These are phyloP conservation scores for Augiades crinisus DNA, from an alignment of 2,888 invertebrate genomes.

Conservation along the genomic window DNA sequence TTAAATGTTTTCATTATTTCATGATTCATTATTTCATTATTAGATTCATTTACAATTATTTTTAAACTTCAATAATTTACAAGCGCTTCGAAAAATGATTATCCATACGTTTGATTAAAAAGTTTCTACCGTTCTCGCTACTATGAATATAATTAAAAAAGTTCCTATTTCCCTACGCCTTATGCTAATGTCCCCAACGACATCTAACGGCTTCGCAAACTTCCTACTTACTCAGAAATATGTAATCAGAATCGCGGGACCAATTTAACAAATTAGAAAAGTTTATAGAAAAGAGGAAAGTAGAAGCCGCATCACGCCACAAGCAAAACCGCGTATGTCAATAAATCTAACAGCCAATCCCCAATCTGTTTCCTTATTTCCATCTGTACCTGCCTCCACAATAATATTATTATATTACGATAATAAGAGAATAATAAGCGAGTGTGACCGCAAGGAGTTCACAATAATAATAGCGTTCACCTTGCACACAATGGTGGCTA, in stretches of 20 bases:
- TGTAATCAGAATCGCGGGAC: slow-evolving; percentile 14
- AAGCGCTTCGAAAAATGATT: too few relatives aligned
- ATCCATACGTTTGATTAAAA: too few relatives aligned
- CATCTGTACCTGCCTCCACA: slow-evolving; percentile 44
- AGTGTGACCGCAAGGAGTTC: slow-evolving; percentile 55
- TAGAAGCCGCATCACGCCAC: slow-evolving; percentile 36
- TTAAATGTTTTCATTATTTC: too few relatives aligned
- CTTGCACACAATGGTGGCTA: slow-evolving; percentile 53
- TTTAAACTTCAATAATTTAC: too few relatives aligned
- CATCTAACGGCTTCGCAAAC: slow-evolving; percentile 13
- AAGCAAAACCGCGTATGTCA: slow-evolving; percentile 47
- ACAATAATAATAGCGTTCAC: slow-evolving; percentile 52
- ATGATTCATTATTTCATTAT: too few relatives aligned
- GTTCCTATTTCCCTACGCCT: too few relatives aligned
- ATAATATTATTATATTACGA: slow-evolving; percentile 53
- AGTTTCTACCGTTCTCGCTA: too few relatives aligned
- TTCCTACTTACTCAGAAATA: slow-evolving; percentile 6
- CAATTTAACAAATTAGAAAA: slow-evolving; percentile 34
- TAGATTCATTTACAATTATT: too few relatives aligned
- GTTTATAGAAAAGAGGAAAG: slow-evolving; percentile 32
- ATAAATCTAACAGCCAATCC: slow-evolving; percentile 49
- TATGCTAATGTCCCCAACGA: background rate
- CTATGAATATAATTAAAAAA: slow-evolving; percentile 9
- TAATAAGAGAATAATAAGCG: slow-evolving; percentile 56
- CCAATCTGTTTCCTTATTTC: slow-evolving; percentile 62